Evolutionary conservation across 2,797 vertebrate genomes (phyloP), one percentile per base, ranked within the genome.

Genomic region (Malurus splendens): DNA sequence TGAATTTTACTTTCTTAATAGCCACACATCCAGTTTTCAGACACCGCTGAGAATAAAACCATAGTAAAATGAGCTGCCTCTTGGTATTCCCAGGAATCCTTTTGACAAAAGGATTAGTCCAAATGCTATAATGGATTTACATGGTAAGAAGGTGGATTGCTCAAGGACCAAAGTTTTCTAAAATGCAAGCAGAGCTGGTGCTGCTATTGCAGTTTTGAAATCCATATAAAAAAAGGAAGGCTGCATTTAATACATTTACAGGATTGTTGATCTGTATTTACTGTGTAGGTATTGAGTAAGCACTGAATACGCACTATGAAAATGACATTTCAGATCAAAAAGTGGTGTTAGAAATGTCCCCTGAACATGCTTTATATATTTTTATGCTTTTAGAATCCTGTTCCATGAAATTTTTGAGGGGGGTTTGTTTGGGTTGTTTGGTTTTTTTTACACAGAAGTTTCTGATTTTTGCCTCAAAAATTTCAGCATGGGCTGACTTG

Each of bases 41-140:
- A 39, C 38, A 48, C 64, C 83, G 72, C 36, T 9, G 8, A 65
- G 81, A 74, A 57, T 70, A 73, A 90, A 65, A 86, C 57, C 16
- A 0, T 16, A 48, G 45, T 60, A 42, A 75, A 92, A 89, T 59
- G 81, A 86, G 36, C 71, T 86, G 66, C 67, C 44, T 33, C 51
- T 80, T 83, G 47, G 64, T 86, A 78, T 86, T 94, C 56, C 65
- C 67, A 57, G 36, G 82, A 89, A 82, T 89, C 54, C 54, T 82
- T 93, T 89, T 89, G 60, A 87, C 67, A 70, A 87, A 91, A 67
- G 80, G 82, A 89, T 93, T 94, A 89, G 47, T 83, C 67, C 70
- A 70, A 87, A 84, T 38, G 10, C 39, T 73, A 1, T 50, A 56
- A 51, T 82, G 74, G 71, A 87, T 93, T 90, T 93, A 81, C 82